A percentile compares a stretch with the other conserved stretches of the same genome.
phyloP scores from a whole-genome alignment of 2,888 invertebrate genomes.

The Cheilosia impressa region DNA sequence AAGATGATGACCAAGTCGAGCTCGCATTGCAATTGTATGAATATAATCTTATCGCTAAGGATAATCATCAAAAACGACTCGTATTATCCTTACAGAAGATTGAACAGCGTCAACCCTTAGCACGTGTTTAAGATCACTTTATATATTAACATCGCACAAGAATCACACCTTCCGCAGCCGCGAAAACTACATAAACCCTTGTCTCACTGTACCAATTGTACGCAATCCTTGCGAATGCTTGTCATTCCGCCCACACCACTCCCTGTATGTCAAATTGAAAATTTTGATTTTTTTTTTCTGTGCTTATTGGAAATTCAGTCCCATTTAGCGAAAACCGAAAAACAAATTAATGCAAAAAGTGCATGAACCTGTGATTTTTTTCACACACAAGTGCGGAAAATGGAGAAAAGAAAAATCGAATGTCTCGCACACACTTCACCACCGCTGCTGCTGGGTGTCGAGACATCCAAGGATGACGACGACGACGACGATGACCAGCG shows the following conservation, averaged over 20 bases:
- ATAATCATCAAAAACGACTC: neutral
- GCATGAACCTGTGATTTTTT: conserved; percentile 46
- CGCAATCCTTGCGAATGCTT: conserved; percentile 18
- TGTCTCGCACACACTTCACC: conserved; percentile 56
- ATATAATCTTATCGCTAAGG: neutral
- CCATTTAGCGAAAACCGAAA: neutral
- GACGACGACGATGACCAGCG: conserved; percentile 37
- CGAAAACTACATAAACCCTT: conserved; percentile 5
- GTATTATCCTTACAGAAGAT: neutral
- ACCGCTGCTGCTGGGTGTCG: conserved; percentile 20
- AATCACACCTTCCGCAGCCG: neutral
- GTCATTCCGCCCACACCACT: conserved; percentile 21
- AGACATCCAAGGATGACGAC: conserved; percentile 63
- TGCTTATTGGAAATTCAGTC: conserved; percentile 39
- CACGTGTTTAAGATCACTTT: conserved; percentile 29
- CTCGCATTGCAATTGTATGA: neutral
- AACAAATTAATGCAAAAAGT: conserved; percentile 41
- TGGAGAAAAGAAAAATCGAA: conserved; percentile 67
- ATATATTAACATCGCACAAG: neutral
- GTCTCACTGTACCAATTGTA: conserved; percentile 22
- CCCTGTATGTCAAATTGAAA: neutral
- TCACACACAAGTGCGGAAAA: conserved; percentile 31
- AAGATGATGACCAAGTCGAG: neutral
- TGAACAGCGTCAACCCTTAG: neutral
- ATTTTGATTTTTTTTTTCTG: neutral